Evolutionary conservation across 2,113 vertebrate genomes (phyloP).

Genomic region (Myrmophylax atrothorax): DNA sequence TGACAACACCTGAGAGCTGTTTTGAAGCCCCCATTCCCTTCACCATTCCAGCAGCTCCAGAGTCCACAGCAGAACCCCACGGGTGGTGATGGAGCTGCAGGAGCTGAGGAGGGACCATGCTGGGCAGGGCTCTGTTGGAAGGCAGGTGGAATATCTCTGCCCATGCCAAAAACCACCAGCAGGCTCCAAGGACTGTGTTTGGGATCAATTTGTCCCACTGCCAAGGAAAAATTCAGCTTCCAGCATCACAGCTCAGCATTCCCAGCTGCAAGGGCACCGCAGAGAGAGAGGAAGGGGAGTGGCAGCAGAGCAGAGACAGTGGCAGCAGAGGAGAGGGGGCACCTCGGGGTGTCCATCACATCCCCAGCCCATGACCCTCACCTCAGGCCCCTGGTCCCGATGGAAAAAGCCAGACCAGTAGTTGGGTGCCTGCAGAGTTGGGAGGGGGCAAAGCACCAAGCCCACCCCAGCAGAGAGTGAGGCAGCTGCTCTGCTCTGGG

Average conservation of each 20-base stretch:
- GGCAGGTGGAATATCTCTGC: not conserved
- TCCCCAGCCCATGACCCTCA: not conserved
- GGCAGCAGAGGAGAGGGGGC: not conserved
- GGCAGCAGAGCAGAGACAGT: not conserved
- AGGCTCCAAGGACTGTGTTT: not conserved
- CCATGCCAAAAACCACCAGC: not conserved
- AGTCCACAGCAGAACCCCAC: rapidly evolving
- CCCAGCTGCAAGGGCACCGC: not conserved
- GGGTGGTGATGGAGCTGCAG: not conserved
- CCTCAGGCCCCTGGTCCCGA: not conserved
- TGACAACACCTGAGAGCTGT: not conserved
- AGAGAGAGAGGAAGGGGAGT: not conserved
- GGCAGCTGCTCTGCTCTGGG: not conserved
- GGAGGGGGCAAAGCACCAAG: rapidly evolving
- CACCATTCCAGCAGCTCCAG: not conserved
- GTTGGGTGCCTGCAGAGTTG: not conserved
- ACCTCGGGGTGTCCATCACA: no score
- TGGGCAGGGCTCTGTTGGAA: not conserved
- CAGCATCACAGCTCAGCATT: no score
- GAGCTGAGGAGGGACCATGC: not conserved
- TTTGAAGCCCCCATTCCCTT: not conserved
- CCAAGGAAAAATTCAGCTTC: not conserved
- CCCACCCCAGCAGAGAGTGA: rapidly evolving
- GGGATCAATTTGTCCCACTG: rapidly evolving
- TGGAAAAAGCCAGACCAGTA: rapidly evolving